These are phyloP conservation scores for Halictus rubicundus DNA, from an alignment of 1,140 invertebrate genomes.

Conservation along the genomic window DNA sequence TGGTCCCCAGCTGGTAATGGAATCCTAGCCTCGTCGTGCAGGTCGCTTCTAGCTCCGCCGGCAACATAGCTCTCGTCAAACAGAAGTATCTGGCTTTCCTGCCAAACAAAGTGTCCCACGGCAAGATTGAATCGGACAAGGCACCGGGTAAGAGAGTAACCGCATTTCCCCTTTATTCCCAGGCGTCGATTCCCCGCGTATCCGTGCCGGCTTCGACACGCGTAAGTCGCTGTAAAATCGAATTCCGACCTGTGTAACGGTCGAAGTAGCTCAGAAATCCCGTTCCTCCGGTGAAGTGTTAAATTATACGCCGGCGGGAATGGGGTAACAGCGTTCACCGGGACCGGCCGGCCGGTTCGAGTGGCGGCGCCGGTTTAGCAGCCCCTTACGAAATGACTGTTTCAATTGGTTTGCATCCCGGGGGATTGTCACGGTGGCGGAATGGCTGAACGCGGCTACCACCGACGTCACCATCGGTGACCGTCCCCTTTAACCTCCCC, in stretches of 20 bases:
- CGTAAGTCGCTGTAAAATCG: slow-evolving; percentile 19
- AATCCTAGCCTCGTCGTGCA: too few species aligned
- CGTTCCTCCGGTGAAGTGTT: slow-evolving; percentile 36
- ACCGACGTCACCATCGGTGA: slow-evolving; percentile 53
- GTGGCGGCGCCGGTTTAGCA: slow-evolving; percentile 32
- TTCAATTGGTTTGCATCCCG: slow-evolving; percentile 67
- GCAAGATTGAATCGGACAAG: background rate
- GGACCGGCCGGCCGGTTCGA: background rate
- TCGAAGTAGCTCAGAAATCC: slow-evolving; percentile 19
- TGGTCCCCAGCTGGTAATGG: too few species aligned
- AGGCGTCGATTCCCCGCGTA: background rate
- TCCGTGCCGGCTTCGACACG: background rate
- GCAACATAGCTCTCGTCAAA: too few species aligned
- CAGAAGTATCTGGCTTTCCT: too few species aligned
- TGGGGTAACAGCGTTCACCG: slow-evolving; percentile 18
- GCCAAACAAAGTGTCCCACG: background rate
- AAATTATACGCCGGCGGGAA: slow-evolving; percentile 27
- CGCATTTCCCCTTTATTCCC: background rate
- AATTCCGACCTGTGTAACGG: slow-evolving; percentile 3
- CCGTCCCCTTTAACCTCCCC: slow-evolving; percentile 57
- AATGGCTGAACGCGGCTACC: slow-evolving; percentile 52
- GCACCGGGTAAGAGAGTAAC: background rate
- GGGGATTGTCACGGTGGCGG: slow-evolving; percentile 62
- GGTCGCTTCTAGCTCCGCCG: too few species aligned
- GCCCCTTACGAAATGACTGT: slow-evolving; percentile 59